Evolutionary conservation across 1,140 invertebrate genomes (phyloP), one percentile per base, ranked within the genome.

Genomic region (Colletes gigas): DNA sequence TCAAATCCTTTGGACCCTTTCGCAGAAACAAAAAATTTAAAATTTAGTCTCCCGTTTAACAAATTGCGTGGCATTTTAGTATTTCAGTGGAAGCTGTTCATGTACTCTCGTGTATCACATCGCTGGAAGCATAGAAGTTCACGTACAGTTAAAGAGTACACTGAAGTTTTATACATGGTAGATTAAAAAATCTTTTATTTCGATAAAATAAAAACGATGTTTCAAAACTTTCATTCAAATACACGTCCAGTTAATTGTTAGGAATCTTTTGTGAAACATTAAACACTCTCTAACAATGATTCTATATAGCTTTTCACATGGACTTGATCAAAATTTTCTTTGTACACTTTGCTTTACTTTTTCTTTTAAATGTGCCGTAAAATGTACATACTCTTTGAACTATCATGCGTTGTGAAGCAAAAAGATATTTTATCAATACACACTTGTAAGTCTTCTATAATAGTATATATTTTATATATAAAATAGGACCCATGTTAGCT

Each of bases 401-500:
- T 39, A 39, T 50, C 39, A 17, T 60, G 12, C 41, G 55, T 70
- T 9, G 4, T 17, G 21, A 73, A 78, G 15, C 17, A 14, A 9
- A 57, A 41, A 41, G 14, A 44, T 68, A 52, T 41, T 17, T 10
- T 60, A 65, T 55, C 9, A 15, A 50, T 69, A 50, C 62, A 67
- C 50, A 14, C 30, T 65, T 8, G 41, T 77, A 55, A 57, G 54
- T 76, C 63, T 41, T 66, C 50, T 67, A 67, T 3, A n/a, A 70
- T 70, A 39, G 63, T 72, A 39, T 21, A 30, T 30, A 30, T 30
- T 30, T 30, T 30, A 72, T 62, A 62, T 74, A 65, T 80, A 81
- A 75, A 75, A 65, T 81, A 81, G 79, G 73, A 76, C 73, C 66
- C 72, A 77, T 41, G 30, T 81, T 54, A 15, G 21, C 68, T 81